These are phyloP conservation scores for Platerodrilus igneus DNA, from an alignment of 2,888 invertebrate genomes.

Conservation along the genomic window DNA sequence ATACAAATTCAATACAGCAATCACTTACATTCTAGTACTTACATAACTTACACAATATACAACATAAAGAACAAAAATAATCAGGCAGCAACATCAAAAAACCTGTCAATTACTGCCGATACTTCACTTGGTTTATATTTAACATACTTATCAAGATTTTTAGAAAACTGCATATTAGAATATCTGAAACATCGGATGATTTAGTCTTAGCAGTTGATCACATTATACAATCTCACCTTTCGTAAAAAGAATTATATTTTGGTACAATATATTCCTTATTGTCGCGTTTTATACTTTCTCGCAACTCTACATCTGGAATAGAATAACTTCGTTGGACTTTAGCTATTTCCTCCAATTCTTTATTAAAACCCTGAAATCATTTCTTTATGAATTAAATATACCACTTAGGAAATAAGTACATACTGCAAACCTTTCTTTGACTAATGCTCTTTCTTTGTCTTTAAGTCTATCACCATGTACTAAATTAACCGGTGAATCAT, in stretches of 20 bases:
- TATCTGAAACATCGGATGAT: conserved; percentile 58
- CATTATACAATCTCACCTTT: no score
- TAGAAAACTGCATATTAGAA: conserved; percentile 76
- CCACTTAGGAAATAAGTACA: conserved; percentile 38
- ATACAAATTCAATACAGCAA: no score
- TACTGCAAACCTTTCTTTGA: conserved; percentile 87
- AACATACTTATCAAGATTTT: conserved; percentile 90
- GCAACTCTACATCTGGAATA: conserved; percentile 86
- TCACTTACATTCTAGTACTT: no score
- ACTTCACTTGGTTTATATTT: conserved; percentile 86
- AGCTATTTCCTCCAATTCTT: conserved; percentile 88
- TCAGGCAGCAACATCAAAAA: conserved; percentile 86
- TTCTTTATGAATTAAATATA: conserved; percentile 4
- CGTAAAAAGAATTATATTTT: conserved; percentile 76
- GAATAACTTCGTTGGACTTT: conserved; percentile 85
- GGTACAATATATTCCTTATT: conserved; percentile 86
- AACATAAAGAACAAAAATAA: no score
- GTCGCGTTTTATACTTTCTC: conserved; percentile 83
- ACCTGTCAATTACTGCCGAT: conserved; percentile 76
- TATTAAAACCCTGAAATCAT: conserved; percentile 79
- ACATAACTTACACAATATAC: no score
- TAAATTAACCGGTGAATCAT: conserved; percentile 60
- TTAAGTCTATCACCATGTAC: conserved; percentile 63
- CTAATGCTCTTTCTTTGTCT: conserved; percentile 78
- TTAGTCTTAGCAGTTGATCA: not conserved